Evolutionary conservation across 2,113 vertebrate species (phyloP).

Genomic region (Cephalophus harveyi): DNA sequence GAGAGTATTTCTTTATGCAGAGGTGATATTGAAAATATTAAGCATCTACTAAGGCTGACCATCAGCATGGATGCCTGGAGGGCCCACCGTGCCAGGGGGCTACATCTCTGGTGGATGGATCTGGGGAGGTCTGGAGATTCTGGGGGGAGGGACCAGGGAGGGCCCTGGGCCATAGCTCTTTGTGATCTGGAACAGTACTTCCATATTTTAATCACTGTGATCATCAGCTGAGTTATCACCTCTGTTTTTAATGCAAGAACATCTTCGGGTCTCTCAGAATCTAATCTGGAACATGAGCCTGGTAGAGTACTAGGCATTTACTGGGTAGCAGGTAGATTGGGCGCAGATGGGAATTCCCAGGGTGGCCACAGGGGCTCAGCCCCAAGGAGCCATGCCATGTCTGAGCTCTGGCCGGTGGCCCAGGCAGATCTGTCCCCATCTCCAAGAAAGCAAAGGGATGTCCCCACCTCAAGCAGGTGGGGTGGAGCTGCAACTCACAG

Average conservation of each 20-base stretch:
- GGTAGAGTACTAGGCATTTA: not conserved
- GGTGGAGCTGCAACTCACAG: conserved; percentile 87
- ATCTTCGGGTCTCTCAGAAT: not conserved
- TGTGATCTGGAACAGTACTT: not conserved
- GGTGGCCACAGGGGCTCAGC: not conserved
- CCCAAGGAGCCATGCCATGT: not conserved
- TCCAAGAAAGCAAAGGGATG: conserved; percentile 82
- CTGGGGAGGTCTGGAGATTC: not conserved
- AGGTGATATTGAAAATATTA: not conserved
- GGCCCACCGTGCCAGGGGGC: not conserved
- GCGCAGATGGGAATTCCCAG: not conserved
- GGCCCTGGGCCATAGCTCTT: not conserved
- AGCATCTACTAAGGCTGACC: not conserved
- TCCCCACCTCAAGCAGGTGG: conserved; percentile 73
- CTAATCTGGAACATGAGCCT: not conserved
- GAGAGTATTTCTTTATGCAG: not conserved
- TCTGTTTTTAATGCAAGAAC: not conserved
- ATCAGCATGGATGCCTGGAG: not conserved
- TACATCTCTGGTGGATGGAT: not conserved
- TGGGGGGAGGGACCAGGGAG: not conserved
- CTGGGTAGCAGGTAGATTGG: not conserved
- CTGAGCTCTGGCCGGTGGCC: not conserved
- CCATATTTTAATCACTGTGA: not conserved
- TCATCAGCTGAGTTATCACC: not conserved
- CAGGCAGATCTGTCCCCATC: not conserved